Evolutionary conservation across 2,797 vertebrate genomes (phyloP).

Genomic region (Falco biarmicus): DNA sequence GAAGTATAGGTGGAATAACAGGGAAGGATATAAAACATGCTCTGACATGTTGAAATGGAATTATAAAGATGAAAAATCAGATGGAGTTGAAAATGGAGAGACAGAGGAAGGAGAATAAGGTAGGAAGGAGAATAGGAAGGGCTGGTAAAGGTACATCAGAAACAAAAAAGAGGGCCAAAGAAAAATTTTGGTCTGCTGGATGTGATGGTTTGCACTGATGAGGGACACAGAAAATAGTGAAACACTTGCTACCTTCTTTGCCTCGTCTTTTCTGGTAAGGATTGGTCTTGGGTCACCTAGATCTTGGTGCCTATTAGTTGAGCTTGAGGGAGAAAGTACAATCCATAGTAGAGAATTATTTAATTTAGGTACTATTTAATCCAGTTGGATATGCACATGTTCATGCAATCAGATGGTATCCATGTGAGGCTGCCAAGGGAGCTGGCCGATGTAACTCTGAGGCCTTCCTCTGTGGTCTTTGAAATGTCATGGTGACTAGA

Average conservation of each 20-base stretch:
- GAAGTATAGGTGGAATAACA: not conserved
- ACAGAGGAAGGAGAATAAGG: not conserved
- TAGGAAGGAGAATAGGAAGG: not conserved
- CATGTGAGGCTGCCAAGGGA: not conserved
- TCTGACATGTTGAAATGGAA: not conserved
- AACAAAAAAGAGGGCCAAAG: not conserved
- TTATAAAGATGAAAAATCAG: not conserved
- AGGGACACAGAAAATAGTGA: not conserved
- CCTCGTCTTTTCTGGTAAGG: not conserved
- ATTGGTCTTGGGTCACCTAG: not conserved
- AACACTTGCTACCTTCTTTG: not conserved
- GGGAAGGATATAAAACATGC: not conserved
- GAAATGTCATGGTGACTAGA: not conserved
- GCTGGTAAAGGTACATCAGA: not conserved
- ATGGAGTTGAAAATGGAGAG: not conserved
- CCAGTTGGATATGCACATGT: not conserved
- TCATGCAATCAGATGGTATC: not conserved
- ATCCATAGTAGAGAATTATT: not conserved
- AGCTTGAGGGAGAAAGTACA: not conserved
- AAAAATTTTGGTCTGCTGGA: not conserved
- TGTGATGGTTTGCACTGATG: not conserved
- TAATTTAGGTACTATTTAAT: not conserved
- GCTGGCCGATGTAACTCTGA: not conserved
- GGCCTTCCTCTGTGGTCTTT: not conserved
- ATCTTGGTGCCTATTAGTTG: not conserved